Base-by-base conservation (phyloP, 1,140 invertebrate species). In the Nomia melanderi region DNA sequence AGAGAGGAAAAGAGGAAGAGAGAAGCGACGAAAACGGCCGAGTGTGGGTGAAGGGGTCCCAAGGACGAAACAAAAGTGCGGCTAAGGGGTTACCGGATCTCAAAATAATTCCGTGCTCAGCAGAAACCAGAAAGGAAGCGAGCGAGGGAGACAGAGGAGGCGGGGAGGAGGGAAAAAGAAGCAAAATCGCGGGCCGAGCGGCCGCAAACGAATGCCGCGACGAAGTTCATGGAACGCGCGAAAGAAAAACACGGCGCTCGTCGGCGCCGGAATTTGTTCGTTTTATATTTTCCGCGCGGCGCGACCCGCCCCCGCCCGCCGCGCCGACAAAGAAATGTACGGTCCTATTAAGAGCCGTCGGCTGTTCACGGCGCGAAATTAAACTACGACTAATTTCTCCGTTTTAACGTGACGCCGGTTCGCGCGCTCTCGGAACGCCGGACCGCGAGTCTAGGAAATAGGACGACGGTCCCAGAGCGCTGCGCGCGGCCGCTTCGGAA, bases 301-400 rank as follows among this genome's bases (percentile, higher is more conserved):
- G 3, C 4, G 4, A 4, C 2, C 47, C 20, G 4, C 7, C 29
- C 14, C 27, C 54, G 20, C 11, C 54, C 54, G 14, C 25, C 1
- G 20, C 6, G 27, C 62, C 50, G 47, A 44, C 63, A 39, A 66
- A 56, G 53, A 57, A 75, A 41, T 11, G 36, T 47, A 44, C 53
- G 12, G 23, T 17, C n/a, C 14, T 33, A 36, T 57, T 67, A 75
- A 69, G 23, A 65, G 17, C 17, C 39, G 44, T 47, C 31, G 8
- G 2, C 9, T 36, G 39, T 33, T 64, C 60, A 9, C 29, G 23
- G 27, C 27, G n/a, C 11, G 23, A 4, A 36, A 29, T 59, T 67
- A 75, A 67, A 67, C 14, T 47, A 17, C 53, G 27, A 47, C 64
- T 67, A 75, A 75, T 67, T 67, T 75, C 53, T 54, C 23, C 31